Percentiles rank a stretch among this genome's conserved stretches.
Evolutionary conservation across 2,888 invertebrate species (phyloP).

Genomic region (Drosophila fungiperda): DNA sequence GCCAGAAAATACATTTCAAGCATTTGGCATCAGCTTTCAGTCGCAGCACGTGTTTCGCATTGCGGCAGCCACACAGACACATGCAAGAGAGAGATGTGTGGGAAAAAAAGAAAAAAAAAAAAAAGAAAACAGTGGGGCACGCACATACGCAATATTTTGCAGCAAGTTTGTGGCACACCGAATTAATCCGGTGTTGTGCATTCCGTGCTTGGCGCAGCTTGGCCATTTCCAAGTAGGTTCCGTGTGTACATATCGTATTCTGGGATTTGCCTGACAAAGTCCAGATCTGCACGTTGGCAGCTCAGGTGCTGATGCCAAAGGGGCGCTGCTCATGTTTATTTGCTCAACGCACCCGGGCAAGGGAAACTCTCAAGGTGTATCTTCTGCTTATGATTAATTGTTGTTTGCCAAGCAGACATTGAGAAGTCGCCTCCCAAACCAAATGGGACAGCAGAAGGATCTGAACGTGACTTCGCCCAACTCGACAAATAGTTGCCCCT

Average conservation of each 20-base stretch:
- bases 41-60: slow-evolving; percentile 66
- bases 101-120: no score
- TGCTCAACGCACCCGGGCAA: slow-evolving; percentile 34
- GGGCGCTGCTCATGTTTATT: slow-evolving; percentile 42
- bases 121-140: slow-evolving; percentile 32
- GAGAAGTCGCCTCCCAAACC: slow-evolving; percentile 35
- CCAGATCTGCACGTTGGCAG: slow-evolving; percentile 21
- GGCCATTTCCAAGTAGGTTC: neutral
- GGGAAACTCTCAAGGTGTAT: slow-evolving; percentile 46
- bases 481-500: neutral
- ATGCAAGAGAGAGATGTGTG: slow-evolving; percentile 11
- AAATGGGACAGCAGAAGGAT: slow-evolving; percentile 16
- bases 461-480: slow-evolving; percentile 45
- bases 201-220: slow-evolving; percentile 24
- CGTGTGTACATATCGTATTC: slow-evolving; percentile 14
- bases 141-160: slow-evolving; percentile 76
- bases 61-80: slow-evolving; percentile 47
- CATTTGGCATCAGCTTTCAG: slow-evolving; percentile 43
- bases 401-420: slow-evolving; percentile 44
- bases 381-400: slow-evolving; percentile 63
- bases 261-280: slow-evolving; percentile 48
- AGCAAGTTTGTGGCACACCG: slow-evolving; percentile 76
- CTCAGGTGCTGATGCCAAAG: slow-evolving; percentile 40
- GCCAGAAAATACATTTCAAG: slow-evolving; percentile 23
- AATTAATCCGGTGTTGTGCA: slow-evolving; percentile 70